Evolutionary conservation across 2,797 vertebrate species (phyloP), one percentile per base, ranked within the genome.

Genomic region (Spea hammondii): DNA sequence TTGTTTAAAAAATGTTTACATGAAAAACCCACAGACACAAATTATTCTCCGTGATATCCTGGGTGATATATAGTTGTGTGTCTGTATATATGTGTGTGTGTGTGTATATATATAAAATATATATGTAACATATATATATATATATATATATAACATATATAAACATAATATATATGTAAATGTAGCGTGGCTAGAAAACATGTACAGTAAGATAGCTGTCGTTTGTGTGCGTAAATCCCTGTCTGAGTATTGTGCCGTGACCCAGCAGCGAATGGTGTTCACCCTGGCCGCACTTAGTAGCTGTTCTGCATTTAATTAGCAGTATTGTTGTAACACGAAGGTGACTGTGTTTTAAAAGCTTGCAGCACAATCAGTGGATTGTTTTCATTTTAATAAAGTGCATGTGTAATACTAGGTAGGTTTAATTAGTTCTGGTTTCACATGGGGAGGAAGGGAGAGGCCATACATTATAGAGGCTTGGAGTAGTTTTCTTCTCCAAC

Each of bases 381-480:
- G 66, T 84, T 83, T 32, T 73, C 51, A 13, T 84, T 72, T 84
- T 83, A 80, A 76, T 83, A 79, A 86, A 83, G 82, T 68, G 65
- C 78, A 84, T 78, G 51, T 85, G 74, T 71, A 74, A 70, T 72
- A 65, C 81, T 79, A 68, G 65, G 77, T 59, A 72, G 70, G n/a
- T 83, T 84, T 85, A 84, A 84, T 85, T 87, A 85, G 78, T 86
- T 80, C 82, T 83, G 65, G 66, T 79, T n/a, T 50, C 69, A 59
- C 82, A 80, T 84, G 44, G 45, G 66, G 10, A 60, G 62, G 65
- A 83, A 0, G 68, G 80, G 74, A 74, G 83, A 88, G 75, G 70
- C 60, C 82, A 75, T 46, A 71, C 77, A 32, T 32, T 32, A 32
- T 32, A 3, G 32, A 32, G 32, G 32, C 32, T 32, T 76, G 79